These are phyloP conservation scores for Stenodema calcarata DNA, from an alignment of 2,888 invertebrate genomes.

Conservation along the genomic window DNA sequence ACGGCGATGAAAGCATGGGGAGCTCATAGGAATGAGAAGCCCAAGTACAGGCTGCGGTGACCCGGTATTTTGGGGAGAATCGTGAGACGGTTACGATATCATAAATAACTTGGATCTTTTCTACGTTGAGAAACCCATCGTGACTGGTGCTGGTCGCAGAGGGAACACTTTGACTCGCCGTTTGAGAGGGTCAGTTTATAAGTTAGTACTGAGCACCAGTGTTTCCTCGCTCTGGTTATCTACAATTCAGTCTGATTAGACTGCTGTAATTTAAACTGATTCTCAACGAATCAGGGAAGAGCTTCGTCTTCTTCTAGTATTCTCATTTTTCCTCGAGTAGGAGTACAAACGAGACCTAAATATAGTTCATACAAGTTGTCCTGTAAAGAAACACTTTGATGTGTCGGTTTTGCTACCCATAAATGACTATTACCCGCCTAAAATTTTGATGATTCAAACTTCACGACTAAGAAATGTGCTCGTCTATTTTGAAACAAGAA, in stretches of 20 bases:
- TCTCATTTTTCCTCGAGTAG: too few species aligned
- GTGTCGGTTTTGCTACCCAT: too few species aligned
- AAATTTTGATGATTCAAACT: too few species aligned
- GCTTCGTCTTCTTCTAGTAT: too few species aligned
- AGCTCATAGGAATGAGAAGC: background rate
- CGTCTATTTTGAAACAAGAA: too few species aligned
- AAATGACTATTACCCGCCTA: too few species aligned
- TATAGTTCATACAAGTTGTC: too few species aligned
- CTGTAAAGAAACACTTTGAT: too few species aligned
- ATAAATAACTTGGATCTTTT: background rate
- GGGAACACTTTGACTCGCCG: background rate
- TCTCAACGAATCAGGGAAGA: background rate
- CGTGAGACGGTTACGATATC: background rate
- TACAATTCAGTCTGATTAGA: background rate
- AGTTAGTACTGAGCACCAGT: background rate
- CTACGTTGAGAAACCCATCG: background rate
- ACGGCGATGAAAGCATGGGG: background rate
- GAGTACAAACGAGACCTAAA: too few species aligned
- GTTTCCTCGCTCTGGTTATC: background rate
- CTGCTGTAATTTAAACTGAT: background rate
- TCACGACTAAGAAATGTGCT: too few species aligned
- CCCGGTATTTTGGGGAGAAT: background rate
- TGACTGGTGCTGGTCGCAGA: background rate
- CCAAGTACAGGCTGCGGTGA: background rate
- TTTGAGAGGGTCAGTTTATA: background rate